Evolutionary conservation across 2,797 vertebrate species (phyloP).

Genomic region (Geotrypetes seraphini): DNA sequence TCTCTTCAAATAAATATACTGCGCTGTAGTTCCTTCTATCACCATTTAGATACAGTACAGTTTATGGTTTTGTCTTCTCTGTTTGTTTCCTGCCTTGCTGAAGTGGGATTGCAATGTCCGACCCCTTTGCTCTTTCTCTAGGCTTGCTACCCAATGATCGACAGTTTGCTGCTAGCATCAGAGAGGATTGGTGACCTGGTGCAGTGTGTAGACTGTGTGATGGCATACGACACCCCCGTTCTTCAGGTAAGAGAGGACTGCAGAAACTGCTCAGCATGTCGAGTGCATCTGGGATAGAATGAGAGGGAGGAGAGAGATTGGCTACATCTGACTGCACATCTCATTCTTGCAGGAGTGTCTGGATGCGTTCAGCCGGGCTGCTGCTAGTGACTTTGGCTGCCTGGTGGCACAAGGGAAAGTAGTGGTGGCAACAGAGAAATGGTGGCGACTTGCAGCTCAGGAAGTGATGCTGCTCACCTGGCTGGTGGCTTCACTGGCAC

Average conservation of each 20-base stretch:
- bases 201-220: conserved; percentile 70
- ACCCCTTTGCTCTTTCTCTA: conserved; percentile 24
- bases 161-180: conserved; percentile 60
- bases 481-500: conserved; percentile 51
- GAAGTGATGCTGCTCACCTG: conserved; percentile 72
- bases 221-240: conserved; percentile 48
- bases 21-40: no score
- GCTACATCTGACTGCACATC: no score
- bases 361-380: conserved; percentile 60
- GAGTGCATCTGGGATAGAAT: no score
- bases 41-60: no score
- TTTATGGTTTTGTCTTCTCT: no score
- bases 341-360: conserved; percentile 48
- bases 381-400: conserved; percentile 72
- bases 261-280: no score
- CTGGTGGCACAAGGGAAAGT: conserved; percentile 60
- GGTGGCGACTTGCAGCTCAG: conserved; percentile 74
- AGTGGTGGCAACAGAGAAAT: conserved; percentile 72
- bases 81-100: no score
- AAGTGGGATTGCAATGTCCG: no score
- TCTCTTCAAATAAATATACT: no score
- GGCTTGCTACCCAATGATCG: conserved; percentile 74
- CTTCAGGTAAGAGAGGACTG: conserved; percentile 46
- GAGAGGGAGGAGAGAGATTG: no score
- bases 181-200: conserved; percentile 70